Conservation (phyloP, 2,888 invertebrate species). For the Thumatha senex region DNA sequence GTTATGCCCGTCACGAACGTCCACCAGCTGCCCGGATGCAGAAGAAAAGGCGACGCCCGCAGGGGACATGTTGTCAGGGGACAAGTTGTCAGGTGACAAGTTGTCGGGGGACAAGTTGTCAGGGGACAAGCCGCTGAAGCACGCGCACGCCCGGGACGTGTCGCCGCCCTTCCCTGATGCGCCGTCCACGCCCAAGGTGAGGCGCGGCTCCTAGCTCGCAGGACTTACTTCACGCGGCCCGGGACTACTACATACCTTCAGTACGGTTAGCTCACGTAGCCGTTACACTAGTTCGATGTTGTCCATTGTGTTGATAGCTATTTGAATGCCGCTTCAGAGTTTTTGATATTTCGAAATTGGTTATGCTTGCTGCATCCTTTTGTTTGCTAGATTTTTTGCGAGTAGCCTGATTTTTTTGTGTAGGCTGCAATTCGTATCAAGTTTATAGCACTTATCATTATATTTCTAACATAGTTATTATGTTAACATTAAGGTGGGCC, state of each 20-base stretch:
- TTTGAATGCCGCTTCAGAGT: not conserved
- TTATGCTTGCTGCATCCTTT: not conserved
- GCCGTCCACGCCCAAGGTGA: constrained; percentile 86
- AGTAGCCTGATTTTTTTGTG: no score
- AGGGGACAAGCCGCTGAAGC: constrained; percentile 57
- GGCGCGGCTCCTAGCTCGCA: constrained; percentile 20
- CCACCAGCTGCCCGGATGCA: not conserved
- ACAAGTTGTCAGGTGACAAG: constrained; percentile 42
- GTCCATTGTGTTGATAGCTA: not conserved
- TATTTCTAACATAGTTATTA: no score
- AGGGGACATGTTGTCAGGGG: constrained; percentile 41
- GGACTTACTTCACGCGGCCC: not conserved
- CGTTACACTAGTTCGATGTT: not conserved
- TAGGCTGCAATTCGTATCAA: no score
- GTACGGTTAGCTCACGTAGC: not conserved
- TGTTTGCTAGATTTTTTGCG: no score
- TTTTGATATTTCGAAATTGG: not conserved
- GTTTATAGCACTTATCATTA: no score
- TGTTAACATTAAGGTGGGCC: no score
- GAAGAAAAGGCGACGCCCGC: not conserved
- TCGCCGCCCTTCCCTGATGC: constrained; percentile 85
- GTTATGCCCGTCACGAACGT: constrained; percentile 4
- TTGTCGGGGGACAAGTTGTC: constrained; percentile 17
- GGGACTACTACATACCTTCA: not conserved
- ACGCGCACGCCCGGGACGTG: constrained; percentile 71